Evolutionary conservation across 2,797 vertebrate genomes (phyloP), one percentile per base, ranked within the genome.

Genomic region (Cyclopterus lumpus): DNA sequence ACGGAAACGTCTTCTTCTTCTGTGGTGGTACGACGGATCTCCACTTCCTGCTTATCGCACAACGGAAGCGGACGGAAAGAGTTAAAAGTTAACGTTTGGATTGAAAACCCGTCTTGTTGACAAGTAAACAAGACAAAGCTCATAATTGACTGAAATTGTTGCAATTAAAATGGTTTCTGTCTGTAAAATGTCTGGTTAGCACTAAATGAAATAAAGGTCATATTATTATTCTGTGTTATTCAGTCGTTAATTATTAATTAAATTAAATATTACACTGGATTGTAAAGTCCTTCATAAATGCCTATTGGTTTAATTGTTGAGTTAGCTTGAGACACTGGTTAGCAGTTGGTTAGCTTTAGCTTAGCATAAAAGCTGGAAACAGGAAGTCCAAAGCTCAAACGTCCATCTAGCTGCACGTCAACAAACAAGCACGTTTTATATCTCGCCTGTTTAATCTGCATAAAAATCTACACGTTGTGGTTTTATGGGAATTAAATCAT

Each of bases 141-240:
- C 7, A 15, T 32, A 18, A 57, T 6, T 62, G 16, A 22, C 54
- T 58, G 18, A 48, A 55, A 84, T n/a, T 10, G 4, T 60, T 55
- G 40, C 11, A 54, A 14, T 30, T 30, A n/a, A 15, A 40, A 53
- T 22, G 32, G n/a, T 18, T 64, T 65, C 28, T 53, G 26, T 54
- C 44, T 70, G 62, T 42, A 36, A 6, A 14, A 63, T 32, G 66
- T 60, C 55, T 73, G 61, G n/a, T 67, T 18, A 40, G 62, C 67
- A 62, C 48, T 62, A 53, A 69, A 65, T 49, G 0, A 81, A 77
- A 77, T 72, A 72, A 51, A 51, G n/a, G 48, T 67, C 16, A 55
- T 28, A 5, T 28, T n/a, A 1, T 38, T 67, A 42, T 71, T 71
- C 20, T 60, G 32, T 49, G 15, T 14, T 40, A 40, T 71, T 32